Evolutionary conservation across 1,140 invertebrate species (phyloP), one percentile per base, ranked within the genome.

Genomic region (Antheraea pernyi): DNA sequence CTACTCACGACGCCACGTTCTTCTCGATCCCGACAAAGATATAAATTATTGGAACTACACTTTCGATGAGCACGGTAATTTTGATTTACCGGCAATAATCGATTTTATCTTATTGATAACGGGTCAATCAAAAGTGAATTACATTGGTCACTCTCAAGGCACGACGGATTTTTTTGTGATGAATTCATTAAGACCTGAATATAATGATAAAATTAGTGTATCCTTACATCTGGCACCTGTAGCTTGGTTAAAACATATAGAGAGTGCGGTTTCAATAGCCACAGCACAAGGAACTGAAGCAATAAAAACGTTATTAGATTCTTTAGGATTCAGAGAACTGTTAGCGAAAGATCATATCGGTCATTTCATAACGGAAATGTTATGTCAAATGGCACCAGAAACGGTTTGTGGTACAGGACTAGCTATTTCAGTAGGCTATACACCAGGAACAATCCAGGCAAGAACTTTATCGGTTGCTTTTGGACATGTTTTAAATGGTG

Each of bases 31-130:
- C n/a, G 72, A 86, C 30, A 81, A 77, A 60, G 95, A 95, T 73
- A 80, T 82, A 64, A 72, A 86, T 19, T 95, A 91, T 76, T 94
- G 94, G 94, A 86, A 93, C 81, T 93, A 91, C 79, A 95, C 95
- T 42, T 97, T 95, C 82, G 95, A 98, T 71, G 94, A 95, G 86
- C 93, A 94, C 59, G 95, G 94, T 10, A 75, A 92, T 10, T 92
- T 93, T 59, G 95, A 96, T 84, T 60, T 95, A 16, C 94, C 95
- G 18, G 92, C 92, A 0, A 92, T 93, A 36, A 94, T 95, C 37
- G 94, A 95, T 71, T 94, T 94, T 70, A 82, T 95, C 48, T 79
- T 95, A 7, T 70, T 80, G 7, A 58, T 67, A 7, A 95, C 94
- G 5, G 83, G 86, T 0, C 84, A 93, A 62, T 75, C 87, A n/a